Base-by-base conservation (phyloP, 2,113 vertebrate species). In the Sciurus niger region DNA sequence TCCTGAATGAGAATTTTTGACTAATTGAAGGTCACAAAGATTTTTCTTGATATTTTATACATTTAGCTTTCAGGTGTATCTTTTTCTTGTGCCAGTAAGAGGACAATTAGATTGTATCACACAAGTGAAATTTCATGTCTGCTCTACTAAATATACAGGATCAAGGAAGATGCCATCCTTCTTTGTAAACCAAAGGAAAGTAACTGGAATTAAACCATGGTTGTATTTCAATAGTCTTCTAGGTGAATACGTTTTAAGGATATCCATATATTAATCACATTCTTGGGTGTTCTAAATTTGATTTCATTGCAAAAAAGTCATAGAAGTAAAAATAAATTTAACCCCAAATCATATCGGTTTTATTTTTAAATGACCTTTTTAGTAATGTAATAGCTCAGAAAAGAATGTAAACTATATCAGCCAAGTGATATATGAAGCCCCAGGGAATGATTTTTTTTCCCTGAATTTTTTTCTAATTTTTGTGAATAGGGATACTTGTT, bases 291-390 rank as follows among this genome's bases (percentile, higher is more conserved):
- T 70, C 24, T 58, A 96, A 76, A 89, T 89, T 67, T 79, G 22
- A 16, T 60, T 67, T 95, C 30, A 58, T n/a, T 79, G 48, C 22
- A 87, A 68, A 84, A 55, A 37, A 93, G 22, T 32, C 40, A 55
- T 37, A 84, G 28, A 96, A 84, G 8, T 93, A 55, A 93, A 90
- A 97, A 82, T 13, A 28, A 72, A 76, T 28, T 80, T 93, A 78
- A 18, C 5, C 10, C 22, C 8, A 43, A 78, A 78, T 34, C 6
- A 58, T 34, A 68, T 11, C 40, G 37, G 67, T 90, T 87, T 82
- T 70, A 34, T 60, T 79, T 95, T 92, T 72, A 2, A 92, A 89
- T 92, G 60, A 55, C 24, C 10, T 60, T 72, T 77, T 88, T 11
- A 85, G 17, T 65, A 94, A 82, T 67, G 89, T 92, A 82, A 83